phyloP scores from a whole-genome alignment of 2,888 invertebrate species.

The Caenorhabditis imperialis region DNA sequence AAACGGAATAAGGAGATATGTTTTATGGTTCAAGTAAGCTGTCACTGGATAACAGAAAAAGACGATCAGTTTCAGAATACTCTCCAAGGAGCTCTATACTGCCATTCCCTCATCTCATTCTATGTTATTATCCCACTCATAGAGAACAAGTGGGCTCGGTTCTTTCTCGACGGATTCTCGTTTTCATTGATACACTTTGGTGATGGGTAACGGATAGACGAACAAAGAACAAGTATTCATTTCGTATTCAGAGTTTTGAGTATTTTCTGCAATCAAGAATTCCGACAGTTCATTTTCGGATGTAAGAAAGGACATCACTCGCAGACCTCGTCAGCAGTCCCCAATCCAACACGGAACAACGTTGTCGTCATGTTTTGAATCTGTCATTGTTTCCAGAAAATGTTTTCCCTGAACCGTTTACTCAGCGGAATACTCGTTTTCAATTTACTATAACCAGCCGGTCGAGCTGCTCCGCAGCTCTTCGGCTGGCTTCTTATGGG shows the following conservation, averaged over 20 bases:
- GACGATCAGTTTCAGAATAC: slow-evolving; percentile 29
- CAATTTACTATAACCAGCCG: no score
- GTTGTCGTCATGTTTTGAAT: no score
- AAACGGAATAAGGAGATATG: slow-evolving; percentile 14
- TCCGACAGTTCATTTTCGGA: slow-evolving; percentile 4
- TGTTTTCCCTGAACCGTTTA: no score
- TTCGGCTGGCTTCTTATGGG: no score
- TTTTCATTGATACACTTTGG: slow-evolving; percentile 22
- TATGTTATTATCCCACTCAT: slow-evolving; percentile 19
- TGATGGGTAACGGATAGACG: slow-evolving; percentile 18
- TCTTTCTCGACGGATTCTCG: slow-evolving; percentile 10
- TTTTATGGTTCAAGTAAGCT: slow-evolving; percentile 31
- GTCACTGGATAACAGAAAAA: no score
- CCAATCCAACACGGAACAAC: no score
- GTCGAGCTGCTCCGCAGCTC: no score
- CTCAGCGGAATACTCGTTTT: no score
- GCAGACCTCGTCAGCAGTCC: no score
- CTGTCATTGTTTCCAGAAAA: no score
- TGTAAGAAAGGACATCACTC: no score
- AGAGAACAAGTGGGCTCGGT: slow-evolving; percentile 21
- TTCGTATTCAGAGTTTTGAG: slow-evolving; percentile 31
- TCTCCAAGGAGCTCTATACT: slow-evolving; percentile 26
- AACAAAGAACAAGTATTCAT: no score
- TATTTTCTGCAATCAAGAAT: slow-evolving; percentile 27
- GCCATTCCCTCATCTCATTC: slow-evolving; percentile 16